These are phyloP conservation scores for Drosophila nr. medialis DNA, from an alignment of 2,888 invertebrate species.

Conservation along the genomic window DNA sequence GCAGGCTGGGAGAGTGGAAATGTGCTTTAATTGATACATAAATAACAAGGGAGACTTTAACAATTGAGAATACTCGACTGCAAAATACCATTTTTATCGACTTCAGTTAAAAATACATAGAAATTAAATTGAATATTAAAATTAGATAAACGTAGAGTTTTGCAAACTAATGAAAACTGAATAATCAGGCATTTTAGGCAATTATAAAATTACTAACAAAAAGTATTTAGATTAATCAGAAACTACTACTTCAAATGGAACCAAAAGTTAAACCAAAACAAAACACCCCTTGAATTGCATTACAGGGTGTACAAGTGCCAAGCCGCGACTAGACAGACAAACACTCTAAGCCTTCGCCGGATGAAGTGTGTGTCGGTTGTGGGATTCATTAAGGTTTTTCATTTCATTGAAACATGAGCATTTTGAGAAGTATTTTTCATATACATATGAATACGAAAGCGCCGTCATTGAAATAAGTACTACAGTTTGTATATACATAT, in stretches of 20 bases:
- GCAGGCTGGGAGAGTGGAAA: constrained; percentile 19
- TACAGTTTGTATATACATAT: constrained; percentile 9
- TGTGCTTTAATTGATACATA: constrained; percentile 53
- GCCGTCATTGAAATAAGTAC: constrained; percentile 36
- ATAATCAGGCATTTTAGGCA: neutral
- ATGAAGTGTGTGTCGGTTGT: constrained; percentile 31
- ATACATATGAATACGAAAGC: constrained; percentile 45
- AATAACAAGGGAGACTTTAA: constrained; percentile 28
- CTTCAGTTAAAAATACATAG: neutral
- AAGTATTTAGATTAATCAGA: neutral
- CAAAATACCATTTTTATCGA: neutral
- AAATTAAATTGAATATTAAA: neutral
- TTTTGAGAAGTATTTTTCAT: constrained; percentile 53
- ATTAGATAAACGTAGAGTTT: neutral
- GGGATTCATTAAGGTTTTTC: constrained; percentile 66
- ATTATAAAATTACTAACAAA: neutral
- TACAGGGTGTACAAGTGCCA: constrained; percentile 23
- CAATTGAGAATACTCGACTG: neutral
- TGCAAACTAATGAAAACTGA: neutral
- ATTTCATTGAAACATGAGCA: constrained; percentile 65
- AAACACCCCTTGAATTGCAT: neutral
- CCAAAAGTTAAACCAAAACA: neutral
- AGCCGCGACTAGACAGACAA: constrained; percentile 11
- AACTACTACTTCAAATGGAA: neutral
- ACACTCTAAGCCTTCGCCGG: constrained; percentile 24